These are phyloP conservation scores for Etia nguti DNA, from an alignment of 2,113 vertebrate genomes.

Conservation along the genomic window DNA sequence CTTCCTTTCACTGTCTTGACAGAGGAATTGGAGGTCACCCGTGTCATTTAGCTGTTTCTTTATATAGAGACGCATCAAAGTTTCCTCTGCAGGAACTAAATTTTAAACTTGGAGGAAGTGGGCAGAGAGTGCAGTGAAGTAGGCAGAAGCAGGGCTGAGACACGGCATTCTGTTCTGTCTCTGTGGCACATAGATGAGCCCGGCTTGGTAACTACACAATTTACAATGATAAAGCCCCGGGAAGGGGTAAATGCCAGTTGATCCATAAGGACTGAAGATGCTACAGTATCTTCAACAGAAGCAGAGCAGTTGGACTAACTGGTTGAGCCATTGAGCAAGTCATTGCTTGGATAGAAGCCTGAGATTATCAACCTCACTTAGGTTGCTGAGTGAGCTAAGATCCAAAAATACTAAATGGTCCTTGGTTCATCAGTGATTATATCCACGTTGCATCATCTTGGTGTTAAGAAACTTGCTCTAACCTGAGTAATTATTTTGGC, in stretches of 20 bases:
- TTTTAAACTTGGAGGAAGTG: not conserved
- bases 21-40: not conserved
- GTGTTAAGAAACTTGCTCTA: not conserved
- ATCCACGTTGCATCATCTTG: not conserved
- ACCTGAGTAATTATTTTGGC: not conserved
- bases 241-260: not conserved
- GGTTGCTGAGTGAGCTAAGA: not conserved
- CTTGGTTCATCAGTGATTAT: not conserved
- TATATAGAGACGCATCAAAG: not conserved
- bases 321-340: not conserved
- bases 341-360: not conserved
- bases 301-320: not conserved
- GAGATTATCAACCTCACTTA: not conserved
- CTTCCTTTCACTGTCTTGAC: not conserved
- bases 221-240: not conserved
- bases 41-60: not conserved
- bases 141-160: not conserved
- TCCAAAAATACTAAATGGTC: not conserved
- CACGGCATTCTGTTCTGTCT: not conserved
- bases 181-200: not conserved
- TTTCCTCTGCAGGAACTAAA: not conserved
- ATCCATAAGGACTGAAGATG: not conserved
- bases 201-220: not conserved
- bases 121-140: not conserved
- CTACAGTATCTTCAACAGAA: not conserved